Conservation (phyloP, 2,888 invertebrate genomes). For the Yponomeuta sedellus region DNA sequence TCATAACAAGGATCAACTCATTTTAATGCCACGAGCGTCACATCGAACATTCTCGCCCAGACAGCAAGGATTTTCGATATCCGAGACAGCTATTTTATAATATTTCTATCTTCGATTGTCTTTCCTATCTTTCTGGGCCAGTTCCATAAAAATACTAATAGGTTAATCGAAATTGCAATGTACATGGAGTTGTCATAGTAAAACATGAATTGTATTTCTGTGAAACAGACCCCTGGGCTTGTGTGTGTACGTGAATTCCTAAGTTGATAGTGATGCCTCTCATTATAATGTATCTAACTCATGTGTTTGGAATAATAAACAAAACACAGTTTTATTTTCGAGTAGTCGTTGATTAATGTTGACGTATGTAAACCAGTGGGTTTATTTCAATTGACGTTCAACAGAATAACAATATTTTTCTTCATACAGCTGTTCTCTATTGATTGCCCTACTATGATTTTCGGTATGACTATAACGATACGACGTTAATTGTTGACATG, state of each 20-base stretch:
- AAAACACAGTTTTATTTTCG: background rate
- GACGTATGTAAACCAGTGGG: background rate
- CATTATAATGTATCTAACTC: background rate
- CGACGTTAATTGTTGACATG: background rate
- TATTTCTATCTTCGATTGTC: background rate
- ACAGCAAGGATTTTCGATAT: background rate
- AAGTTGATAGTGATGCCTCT: background rate
- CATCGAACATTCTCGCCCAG: background rate
- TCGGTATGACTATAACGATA: background rate
- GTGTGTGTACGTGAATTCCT: background rate
- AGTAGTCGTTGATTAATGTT: constrained; percentile 2
- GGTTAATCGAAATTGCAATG: too few relatives aligned
- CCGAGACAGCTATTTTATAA: background rate
- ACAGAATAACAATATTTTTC: constrained; percentile 6
- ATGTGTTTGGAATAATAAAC: constrained; percentile 4
- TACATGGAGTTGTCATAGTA: too few relatives aligned
- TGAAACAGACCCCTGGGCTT: too few relatives aligned
- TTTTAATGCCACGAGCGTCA: constrained; percentile 7
- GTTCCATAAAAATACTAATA: too few relatives aligned
- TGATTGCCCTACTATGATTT: background rate
- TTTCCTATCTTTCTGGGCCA: too few relatives aligned
- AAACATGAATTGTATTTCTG: too few relatives aligned
- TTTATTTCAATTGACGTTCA: background rate
- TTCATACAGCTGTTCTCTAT: background rate
- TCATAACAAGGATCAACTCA: constrained; percentile 7